Evolutionary conservation across 2,888 invertebrate genomes (phyloP), one percentile per base, ranked within the genome.

Genomic region (Conchocele bisecta): DNA sequence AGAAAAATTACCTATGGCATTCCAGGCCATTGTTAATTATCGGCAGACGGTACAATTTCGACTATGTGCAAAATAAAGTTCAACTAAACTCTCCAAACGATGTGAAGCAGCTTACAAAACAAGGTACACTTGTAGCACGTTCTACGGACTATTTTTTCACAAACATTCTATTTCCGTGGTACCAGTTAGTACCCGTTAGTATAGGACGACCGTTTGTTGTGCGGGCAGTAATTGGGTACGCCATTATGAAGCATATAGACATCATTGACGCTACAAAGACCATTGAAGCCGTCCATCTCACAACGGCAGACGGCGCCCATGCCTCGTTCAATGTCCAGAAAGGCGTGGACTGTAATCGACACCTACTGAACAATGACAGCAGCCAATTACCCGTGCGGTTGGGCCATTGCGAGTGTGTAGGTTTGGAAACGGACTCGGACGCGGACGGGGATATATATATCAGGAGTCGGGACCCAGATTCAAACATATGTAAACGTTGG

Each of bases 91-190:
- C 42, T 5, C 57, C 70, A 3, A 22, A n/a, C 13, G 46, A 64
- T 28, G 54, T 70, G 4, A 20, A 13, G 5, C 24, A 44, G 3
- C 15, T 64, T 41, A 26, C 53, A 5, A 54, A 44, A 46, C 2
- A 39, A 7, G 70, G 70, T 2, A 35, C 35, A 17, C 29, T 70
- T 15, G 70, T 70, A n/a, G 33, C 46, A 20, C 51, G 70, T 6
- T 70, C 70, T 5, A 70, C 70, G 24, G 70, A 70, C 53, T 70
- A 53, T 31, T 70, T 64, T 46, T 70, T 70, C 41, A 53, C 70
- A 2, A 70, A 70, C 41, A 39, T 33, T 54, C 44, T 31, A 22
- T 70, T 70, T 46, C 70, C 70, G 7, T 70, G 70, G 70, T 46
- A 50, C 1, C 17, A 53, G 28, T 57, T 58, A 15, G 64, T 64